Conservation (phyloP, 2,797 vertebrate genomes). For the Gorsachius magnificus region DNA sequence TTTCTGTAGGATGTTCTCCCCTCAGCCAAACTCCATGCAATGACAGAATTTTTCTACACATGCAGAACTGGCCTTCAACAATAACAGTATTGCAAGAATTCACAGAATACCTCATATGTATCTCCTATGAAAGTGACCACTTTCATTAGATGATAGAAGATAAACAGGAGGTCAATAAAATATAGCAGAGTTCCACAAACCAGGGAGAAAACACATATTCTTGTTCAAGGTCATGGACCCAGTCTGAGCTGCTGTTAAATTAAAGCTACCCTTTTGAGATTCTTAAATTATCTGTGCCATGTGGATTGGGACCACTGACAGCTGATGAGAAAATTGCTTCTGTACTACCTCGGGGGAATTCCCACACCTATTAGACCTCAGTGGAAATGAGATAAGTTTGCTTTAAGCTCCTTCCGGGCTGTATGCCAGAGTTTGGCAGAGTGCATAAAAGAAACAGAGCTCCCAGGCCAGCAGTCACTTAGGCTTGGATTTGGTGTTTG, state of each 20-base stretch:
- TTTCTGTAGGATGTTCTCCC: background rate
- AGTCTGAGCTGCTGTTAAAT: conserved; percentile 3
- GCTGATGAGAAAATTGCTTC: conserved; percentile 68
- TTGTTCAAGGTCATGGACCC: conserved; percentile 14
- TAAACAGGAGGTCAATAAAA: background rate
- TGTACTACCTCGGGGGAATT: conserved; percentile 27
- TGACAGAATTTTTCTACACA: background rate
- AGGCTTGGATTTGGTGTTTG: conserved; percentile 33
- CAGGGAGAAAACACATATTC: background rate
- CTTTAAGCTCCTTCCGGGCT: conserved; percentile 58
- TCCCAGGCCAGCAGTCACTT: conserved; percentile 58
- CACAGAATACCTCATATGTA: background rate
- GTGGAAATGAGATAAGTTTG: conserved; percentile 56
- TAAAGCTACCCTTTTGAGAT: conserved; percentile 7
- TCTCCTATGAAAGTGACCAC: background rate
- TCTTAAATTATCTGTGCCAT: conserved; percentile 33
- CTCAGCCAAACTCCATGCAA: background rate
- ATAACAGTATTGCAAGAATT: background rate
- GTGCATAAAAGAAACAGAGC: conserved; percentile 20
- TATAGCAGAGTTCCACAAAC: background rate
- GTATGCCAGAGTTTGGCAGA: conserved; percentile 55
- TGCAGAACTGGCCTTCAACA: background rate
- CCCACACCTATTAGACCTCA: conserved; percentile 50
- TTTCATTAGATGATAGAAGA: background rate
- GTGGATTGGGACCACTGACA: conserved; percentile 38